Evolutionary conservation across 2,888 invertebrate genomes (phyloP).

Genomic region (Trichogramma dendrolimi): DNA sequence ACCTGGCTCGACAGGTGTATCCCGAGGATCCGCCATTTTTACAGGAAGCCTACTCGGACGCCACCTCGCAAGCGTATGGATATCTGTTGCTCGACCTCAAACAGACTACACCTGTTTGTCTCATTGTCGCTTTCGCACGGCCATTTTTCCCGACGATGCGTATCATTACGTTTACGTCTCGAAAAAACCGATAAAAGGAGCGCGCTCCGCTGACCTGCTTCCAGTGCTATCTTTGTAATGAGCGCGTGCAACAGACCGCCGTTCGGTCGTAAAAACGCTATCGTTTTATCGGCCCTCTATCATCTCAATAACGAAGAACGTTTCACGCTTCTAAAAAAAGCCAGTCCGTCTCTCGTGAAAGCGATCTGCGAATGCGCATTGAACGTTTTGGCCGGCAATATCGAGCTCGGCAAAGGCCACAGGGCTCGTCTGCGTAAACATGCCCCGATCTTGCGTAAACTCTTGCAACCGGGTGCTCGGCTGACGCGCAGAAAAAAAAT

Average conservation of each 20-base stretch:
- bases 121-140: neutral
- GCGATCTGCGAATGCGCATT: too few species aligned
- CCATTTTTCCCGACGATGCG: neutral
- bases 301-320: too few species aligned
- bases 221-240: neutral
- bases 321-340: too few species aligned
- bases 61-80: constrained; percentile 5
- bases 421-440: too few species aligned
- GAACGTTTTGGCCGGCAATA: too few species aligned
- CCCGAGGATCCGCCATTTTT: constrained; percentile 8
- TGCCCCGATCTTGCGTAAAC: too few species aligned
- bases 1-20: neutral
- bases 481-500: too few species aligned
- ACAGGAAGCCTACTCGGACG: constrained; percentile 12
- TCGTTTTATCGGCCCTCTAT: too few species aligned
- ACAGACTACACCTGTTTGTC: neutral
- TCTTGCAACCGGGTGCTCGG: too few species aligned
- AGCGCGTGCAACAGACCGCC: neutral
- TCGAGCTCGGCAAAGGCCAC: too few species aligned
- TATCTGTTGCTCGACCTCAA: constrained; percentile 9
- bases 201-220: neutral
- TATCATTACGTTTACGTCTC: neutral
- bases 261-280: too few species aligned
- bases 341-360: too few species aligned
- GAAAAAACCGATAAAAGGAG: neutral